Conservation (phyloP, 37 sponge, comb jelly and placozoan species). For the Ianthella basta region DNA sequence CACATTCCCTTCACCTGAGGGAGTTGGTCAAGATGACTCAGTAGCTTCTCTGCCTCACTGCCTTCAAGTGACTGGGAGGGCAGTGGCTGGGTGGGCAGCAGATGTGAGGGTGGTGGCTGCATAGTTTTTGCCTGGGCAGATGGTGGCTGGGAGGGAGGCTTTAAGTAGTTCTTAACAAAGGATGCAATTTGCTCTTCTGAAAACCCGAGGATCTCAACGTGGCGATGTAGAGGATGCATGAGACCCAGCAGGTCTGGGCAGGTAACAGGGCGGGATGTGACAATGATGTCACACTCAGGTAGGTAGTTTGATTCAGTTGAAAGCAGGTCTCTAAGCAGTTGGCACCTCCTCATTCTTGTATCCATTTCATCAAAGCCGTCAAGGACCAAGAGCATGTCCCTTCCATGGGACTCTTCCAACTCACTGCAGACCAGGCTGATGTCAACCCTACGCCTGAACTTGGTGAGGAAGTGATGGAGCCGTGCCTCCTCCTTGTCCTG, state of each 20-base stretch:
- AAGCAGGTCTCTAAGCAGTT: not conserved
- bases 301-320: not conserved
- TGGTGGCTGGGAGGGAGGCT: not conserved
- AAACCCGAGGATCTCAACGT: constrained; percentile 16
- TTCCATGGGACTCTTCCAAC: not conserved
- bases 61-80: no score
- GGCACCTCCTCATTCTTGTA: not conserved
- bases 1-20: constrained; percentile 13
- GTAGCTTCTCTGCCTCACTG: not conserved
- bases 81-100: no score
- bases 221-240: not conserved
- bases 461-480: not conserved
- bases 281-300: constrained; percentile 2
- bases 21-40: not conserved
- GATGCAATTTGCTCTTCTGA: not conserved
- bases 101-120: no score
- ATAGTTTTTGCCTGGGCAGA: no score
- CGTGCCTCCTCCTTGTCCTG: not conserved
- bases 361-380: constrained; percentile 20
- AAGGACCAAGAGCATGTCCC: not conserved
- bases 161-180: not conserved
- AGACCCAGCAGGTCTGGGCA: not conserved
- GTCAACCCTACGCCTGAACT: not conserved
- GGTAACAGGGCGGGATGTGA: constrained; percentile 15
- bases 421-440: not conserved